Base-by-base conservation (phyloP, 2,113 vertebrate genomes). In the Kryptolebias marmoratus region DNA sequence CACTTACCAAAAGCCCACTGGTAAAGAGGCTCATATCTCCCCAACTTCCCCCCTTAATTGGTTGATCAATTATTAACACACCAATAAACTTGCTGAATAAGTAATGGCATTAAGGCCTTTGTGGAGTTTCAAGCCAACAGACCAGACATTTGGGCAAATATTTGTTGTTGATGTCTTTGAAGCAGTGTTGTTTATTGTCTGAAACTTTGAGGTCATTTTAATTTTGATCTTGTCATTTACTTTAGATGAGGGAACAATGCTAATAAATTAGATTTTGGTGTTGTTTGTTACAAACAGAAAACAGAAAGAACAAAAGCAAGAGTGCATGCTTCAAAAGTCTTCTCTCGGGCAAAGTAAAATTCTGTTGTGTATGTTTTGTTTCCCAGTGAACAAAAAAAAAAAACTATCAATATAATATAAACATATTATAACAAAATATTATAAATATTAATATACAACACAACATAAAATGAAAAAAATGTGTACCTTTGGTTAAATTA, bases 1-100 rank as follows among this genome's bases (percentile, higher is more conserved):
- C 91, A 92, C 91, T 92, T 91, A 92, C 89, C 88, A 91, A 92
- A 91, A 91, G 91, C 87, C 86, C 87, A 87, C 89, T 90, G 86
- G 89, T 91, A 91, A 92, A 92, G 89, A 92, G 82, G 75, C 87
- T 87, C 84, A 27, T 77, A 86, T 79, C 89, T 75, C 85, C 86
- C 82, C 86, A 83, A 84, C 89, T 73, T 73, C 84, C 84, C 82
- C 73, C 87, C 81, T 81, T 92, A 92, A 92, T 92, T 90, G 87
- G 91, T 68, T 90, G 77, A 92, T 92, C 73, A 92, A 92, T 92
- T 92, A 92, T 92, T 92, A 88, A 92, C 89, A 90, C 82, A 84
- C 88, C 85, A 91, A 92, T 92, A 90, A 89, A 89, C 70, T 80
- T 91, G 89, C 87, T 90, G 89, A 92, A 92, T 92, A 91, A 92